Evolutionary conservation across 2,797 vertebrate genomes (phyloP).

Genomic region (Okamejei kenojei): DNA sequence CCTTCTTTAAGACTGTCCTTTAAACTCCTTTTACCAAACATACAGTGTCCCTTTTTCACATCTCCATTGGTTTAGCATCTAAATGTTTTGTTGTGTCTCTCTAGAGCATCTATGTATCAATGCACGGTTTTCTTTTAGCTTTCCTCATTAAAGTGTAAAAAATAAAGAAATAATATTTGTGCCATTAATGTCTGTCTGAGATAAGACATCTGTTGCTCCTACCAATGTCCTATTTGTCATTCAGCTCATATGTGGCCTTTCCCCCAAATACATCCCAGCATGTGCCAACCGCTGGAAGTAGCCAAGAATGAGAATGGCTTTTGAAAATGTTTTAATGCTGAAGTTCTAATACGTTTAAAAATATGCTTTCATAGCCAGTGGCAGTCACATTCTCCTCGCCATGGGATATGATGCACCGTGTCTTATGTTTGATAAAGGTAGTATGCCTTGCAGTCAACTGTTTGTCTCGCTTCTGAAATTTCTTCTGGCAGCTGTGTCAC

Average conservation of each 20-base stretch:
- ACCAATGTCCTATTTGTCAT: neutral
- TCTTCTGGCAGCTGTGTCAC: conserved; percentile 43
- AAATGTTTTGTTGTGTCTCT: neutral
- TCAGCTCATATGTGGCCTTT: neutral
- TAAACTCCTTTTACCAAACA: neutral
- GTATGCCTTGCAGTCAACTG: conserved; percentile 35
- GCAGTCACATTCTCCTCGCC: conserved; percentile 20
- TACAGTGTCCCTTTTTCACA: neutral
- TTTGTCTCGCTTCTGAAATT: conserved; percentile 42
- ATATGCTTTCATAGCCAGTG: conserved; percentile 6
- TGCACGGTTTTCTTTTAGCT: neutral
- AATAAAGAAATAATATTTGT: neutral
- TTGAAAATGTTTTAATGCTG: neutral
- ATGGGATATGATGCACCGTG: neutral
- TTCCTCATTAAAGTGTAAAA: neutral
- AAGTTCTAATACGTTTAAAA: neutral
- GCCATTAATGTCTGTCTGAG: neutral
- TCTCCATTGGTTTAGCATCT: neutral
- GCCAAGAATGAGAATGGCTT: neutral
- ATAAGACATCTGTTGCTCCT: neutral
- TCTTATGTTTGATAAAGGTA: conserved; percentile 36
- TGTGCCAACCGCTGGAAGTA: conserved; percentile 8
- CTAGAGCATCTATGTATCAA: neutral
- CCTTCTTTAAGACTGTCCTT: neutral
- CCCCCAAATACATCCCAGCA: neutral